Base-by-base conservation (phyloP, 2,888 invertebrate genomes). In the Urechis unicinctus region DNA sequence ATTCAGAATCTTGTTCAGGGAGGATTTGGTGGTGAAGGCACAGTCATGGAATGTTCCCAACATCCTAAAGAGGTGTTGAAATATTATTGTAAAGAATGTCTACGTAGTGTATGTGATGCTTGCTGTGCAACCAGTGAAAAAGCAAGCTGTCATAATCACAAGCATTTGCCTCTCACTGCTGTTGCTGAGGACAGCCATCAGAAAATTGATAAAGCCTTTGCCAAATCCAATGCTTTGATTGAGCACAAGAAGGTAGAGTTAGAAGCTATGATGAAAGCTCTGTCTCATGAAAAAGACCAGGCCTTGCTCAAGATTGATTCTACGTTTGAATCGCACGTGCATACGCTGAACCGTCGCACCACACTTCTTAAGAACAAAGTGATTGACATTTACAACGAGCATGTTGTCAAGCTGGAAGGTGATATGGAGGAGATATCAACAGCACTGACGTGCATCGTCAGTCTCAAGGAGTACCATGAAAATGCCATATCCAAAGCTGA, bases 321-420 rank as follows among this genome's bases (percentile, higher is more conserved):
- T 2, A 56, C 60, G 2, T 63, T 65, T 52, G 65, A 65, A 45
- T 53, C 56, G 29, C 62, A 64, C 52, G 55, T 58, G 1, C 65
- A 65, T 45, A 54, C 60, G 5, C 53, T 65, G 48, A 58, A 51
- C n/a, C 43, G 64, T 9, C 50, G 65, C 2, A 61, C 64, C 30
- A 65, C 65, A 2, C 53, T 65, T 21, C 60, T 65, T 28, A 65
- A 65, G 54, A 64, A 65, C 53, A 65, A 64, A 44, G 65, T 65
- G 50, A 63, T 65, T 9, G 64, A 57, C 50, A 56, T 63, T 25
- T 65, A 64, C 54, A 65, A 61, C 43, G 65, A 61, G 30, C 52
- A 62, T 24, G 59, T 60, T 5, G 46, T 53, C 13, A 56, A 54
- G 17, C 55, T 65, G 29, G 64, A 65, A 25, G 46, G 42, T 21